Evolutionary conservation across 2,888 invertebrate species (phyloP).

Genomic region (Drosophila gaucha): DNA sequence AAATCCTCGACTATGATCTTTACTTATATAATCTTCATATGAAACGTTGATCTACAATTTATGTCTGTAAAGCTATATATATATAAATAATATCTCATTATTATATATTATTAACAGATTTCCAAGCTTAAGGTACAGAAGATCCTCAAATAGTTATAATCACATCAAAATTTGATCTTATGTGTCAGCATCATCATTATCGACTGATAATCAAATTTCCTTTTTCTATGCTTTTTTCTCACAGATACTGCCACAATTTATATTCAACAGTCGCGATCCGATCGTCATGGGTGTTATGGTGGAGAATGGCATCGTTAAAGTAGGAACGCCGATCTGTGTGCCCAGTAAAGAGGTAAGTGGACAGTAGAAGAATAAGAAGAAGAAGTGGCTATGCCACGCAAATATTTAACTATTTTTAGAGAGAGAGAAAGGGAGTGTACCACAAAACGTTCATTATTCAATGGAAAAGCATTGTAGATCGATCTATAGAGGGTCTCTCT

Average conservation of each 20-base stretch:
- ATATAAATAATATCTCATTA: too few species aligned
- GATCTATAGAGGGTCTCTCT: constrained; percentile 8
- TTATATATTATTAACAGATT: too few species aligned
- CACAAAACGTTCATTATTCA: constrained; percentile 60
- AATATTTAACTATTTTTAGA: constrained; percentile 63
- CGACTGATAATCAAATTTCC: constrained; percentile 28
- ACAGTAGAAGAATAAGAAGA: not conserved
- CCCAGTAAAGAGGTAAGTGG: constrained; percentile 95
- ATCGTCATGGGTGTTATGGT: constrained; percentile 98
- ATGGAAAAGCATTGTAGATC: constrained; percentile 54
- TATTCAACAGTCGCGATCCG: constrained; percentile 99
- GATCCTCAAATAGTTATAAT: too few species aligned
- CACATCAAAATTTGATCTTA: too few species aligned
- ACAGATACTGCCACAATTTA: constrained; percentile 92
- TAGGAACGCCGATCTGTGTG: constrained; percentile 99
- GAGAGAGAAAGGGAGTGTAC: not conserved
- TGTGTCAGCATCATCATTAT: too few species aligned
- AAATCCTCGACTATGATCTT: too few species aligned
- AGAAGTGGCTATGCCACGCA: constrained; percentile 25
- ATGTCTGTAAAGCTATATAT: too few species aligned
- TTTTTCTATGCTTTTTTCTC: constrained; percentile 14
- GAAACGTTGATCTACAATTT: too few species aligned
- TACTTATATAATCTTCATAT: too few species aligned
- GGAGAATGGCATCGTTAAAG: constrained; percentile 97
- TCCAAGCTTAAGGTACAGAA: too few species aligned